Base-by-base conservation (phyloP, 2,797 vertebrate species). In the Pterois miles region DNA sequence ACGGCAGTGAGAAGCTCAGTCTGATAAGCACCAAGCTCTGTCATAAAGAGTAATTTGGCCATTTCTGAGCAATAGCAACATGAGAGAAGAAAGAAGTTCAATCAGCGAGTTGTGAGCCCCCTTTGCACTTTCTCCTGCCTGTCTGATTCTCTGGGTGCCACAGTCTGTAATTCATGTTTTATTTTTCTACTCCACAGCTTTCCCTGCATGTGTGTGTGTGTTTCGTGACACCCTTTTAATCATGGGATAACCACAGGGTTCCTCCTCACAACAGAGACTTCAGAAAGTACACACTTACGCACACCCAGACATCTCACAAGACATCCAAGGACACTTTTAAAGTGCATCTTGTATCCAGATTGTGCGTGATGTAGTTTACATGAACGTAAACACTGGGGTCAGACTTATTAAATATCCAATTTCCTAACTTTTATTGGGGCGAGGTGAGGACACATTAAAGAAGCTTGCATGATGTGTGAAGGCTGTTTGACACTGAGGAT, bases 191-290 rank as follows among this genome's bases (percentile, higher is more conserved):
- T 58, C 71, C 58, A 71, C 69, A 83, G 64, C 40, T 82, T 78
- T 81, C 36, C n/a, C 65, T 77, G 58, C 40, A 9, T 63, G 65
- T 29, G 36, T 34, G n/a, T 36, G 65, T 87, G 74, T 82, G 68
- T 68, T 22, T 80, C 40, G 68, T 82, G 78, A 84, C 79, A 78
- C 65, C 62, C 79, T 88, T 91, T 88, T 89, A 88, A 91, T 91
- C 91, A 82, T 23, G 23, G 48, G 53, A 77, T 86, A 89, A 91
- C 79, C 76, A 87, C 46, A 83, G 76, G 74, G 80, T 67, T 80
- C 52, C 64, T 74, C 52, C 40, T 83, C 80, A 46, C 68, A 84
- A 53, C 74, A 80, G 66, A 86, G 27, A 82, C 81, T 80, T 83
- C 71, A 87, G 74, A 86, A 56, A 84, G 59, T 54, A 74, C 77